phyloP scores from a whole-genome alignment of 2,797 vertebrate species.

The Enteromius viviparus region DNA sequence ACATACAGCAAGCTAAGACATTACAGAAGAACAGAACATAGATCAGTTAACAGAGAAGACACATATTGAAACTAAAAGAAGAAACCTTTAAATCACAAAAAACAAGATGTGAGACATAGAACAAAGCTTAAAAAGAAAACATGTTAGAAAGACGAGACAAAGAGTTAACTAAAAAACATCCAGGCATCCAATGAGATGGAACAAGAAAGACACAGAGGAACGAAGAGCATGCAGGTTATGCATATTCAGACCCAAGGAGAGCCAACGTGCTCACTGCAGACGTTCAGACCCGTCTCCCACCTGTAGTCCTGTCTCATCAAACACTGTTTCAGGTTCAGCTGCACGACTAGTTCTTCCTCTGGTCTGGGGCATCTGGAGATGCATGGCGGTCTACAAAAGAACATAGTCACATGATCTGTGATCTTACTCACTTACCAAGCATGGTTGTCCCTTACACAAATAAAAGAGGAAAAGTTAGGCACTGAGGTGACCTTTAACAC shows the following conservation, averaged over 20 bases:
- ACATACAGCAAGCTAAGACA: background rate
- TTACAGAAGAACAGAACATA: background rate
- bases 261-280: slow-evolving; percentile 2
- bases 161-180: slow-evolving; percentile 6
- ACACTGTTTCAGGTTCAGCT: slow-evolving; percentile 83
- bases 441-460: background rate
- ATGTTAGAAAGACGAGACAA: slow-evolving; percentile 11
- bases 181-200: slow-evolving; percentile 18
- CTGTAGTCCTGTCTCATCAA: slow-evolving; percentile 90
- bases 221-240: slow-evolving; percentile 35
- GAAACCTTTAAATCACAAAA: background rate
- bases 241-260: slow-evolving; percentile 38
- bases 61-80: background rate
- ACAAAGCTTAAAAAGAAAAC: slow-evolving; percentile 52
- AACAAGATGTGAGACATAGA: slow-evolving; percentile 51
- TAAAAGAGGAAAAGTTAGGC: background rate
- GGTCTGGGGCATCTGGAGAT: slow-evolving; percentile 87
- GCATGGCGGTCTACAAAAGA: slow-evolving; percentile 80
- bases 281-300: slow-evolving; percentile 79
- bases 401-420: slow-evolving; percentile 73
- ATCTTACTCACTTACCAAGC: slow-evolving; percentile 63
- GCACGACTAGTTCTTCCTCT: slow-evolving; percentile 93
- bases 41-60: background rate
- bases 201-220: slow-evolving; percentile 10
- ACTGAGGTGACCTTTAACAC: background rate